A percentile compares a stretch with the other conserved stretches of the same genome.
Evolutionary conservation across 2,113 vertebrate genomes (phyloP).

Genomic region (Odontophorus gujanensis): DNA sequence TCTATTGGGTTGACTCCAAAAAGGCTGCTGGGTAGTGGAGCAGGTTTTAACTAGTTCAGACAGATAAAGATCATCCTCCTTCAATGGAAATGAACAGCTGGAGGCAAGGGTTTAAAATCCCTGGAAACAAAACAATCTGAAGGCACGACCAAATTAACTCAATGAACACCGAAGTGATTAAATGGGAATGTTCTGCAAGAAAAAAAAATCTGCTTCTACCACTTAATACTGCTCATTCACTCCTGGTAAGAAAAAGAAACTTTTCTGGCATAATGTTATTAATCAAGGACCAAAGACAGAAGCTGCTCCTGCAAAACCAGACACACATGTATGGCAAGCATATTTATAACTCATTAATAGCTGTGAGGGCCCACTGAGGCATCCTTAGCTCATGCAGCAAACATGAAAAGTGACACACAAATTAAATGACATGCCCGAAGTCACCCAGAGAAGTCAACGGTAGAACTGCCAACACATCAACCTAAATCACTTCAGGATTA

Average conservation of each 20-base stretch:
- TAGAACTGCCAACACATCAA: not conserved
- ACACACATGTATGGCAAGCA: not conserved
- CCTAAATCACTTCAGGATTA: not conserved
- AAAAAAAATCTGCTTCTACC: not conserved
- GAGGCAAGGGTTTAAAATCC: constrained; percentile 69
- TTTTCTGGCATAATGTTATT: not conserved
- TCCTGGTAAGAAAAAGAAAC: not conserved
- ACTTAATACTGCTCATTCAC: not conserved
- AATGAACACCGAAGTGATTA: constrained; percentile 50
- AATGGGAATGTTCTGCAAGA: not conserved
- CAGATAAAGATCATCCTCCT: constrained; percentile 77
- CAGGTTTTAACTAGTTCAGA: constrained; percentile 75
- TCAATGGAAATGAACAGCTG: constrained; percentile 80
- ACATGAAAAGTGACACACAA: not conserved
- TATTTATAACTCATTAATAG: not conserved
- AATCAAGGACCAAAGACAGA: not conserved
- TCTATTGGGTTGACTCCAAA: constrained; percentile 64
- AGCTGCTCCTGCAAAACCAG: not conserved
- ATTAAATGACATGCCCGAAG: not conserved
- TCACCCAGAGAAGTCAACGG: not conserved
- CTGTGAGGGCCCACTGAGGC: not conserved
- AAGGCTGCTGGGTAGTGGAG: constrained; percentile 58
- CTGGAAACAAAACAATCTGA: constrained; percentile 64
- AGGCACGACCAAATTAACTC: constrained; percentile 69
- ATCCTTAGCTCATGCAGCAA: not conserved